A percentile compares a stretch with the other conserved stretches of the same genome.
Evolutionary conservation across 2,888 invertebrate species (phyloP).

Genomic region (Drosophila ustulata): DNA sequence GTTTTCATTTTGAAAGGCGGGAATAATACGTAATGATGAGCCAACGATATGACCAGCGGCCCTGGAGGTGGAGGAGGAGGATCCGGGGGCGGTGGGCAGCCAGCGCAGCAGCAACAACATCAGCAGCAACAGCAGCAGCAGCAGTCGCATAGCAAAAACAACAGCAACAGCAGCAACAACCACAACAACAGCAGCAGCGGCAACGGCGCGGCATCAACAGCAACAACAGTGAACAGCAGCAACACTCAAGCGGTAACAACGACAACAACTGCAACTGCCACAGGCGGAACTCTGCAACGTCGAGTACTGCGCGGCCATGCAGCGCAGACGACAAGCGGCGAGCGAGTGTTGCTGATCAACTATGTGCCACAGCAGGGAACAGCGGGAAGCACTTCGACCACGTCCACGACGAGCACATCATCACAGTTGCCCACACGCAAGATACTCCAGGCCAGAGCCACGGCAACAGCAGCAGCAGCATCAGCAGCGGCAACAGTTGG

Average conservation of each 20-base stretch:
- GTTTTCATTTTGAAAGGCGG: conserved; percentile 86
- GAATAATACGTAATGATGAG: conserved; percentile 86
- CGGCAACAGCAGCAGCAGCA: conserved; percentile 48
- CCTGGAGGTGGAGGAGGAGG: conserved; percentile 78
- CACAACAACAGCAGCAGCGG: conserved; percentile 49
- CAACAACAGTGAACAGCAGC: conserved; percentile 55
- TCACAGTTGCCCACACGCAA: conserved; percentile 75
- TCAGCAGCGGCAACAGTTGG: conserved; percentile 31
- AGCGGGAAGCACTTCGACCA: conserved; percentile 49
- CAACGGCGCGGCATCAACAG: conserved; percentile 52
- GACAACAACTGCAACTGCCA: conserved; percentile 30
- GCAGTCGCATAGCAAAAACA: conserved; percentile 38
- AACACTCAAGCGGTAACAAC: conserved; percentile 44
- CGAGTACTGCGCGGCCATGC: conserved; percentile 81
- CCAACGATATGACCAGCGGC: conserved; percentile 85
- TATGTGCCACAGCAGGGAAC: conserved; percentile 78
- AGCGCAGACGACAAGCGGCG: conserved; percentile 81
- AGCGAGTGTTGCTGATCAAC: conserved; percentile 81
- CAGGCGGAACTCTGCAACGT: conserved; percentile 66
- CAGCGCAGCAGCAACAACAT: conserved; percentile 55
- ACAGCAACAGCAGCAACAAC: conserved; percentile 51
- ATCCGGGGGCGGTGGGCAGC: conserved; percentile 62
- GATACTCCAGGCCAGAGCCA: conserved; percentile 73
- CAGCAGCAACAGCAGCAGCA: conserved; percentile 46
- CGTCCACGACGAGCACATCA: conserved; percentile 55